Evolutionary conservation across 2,888 invertebrate species (phyloP), one percentile per base, ranked within the genome.

Genomic region (Phaedon cochleariae): DNA sequence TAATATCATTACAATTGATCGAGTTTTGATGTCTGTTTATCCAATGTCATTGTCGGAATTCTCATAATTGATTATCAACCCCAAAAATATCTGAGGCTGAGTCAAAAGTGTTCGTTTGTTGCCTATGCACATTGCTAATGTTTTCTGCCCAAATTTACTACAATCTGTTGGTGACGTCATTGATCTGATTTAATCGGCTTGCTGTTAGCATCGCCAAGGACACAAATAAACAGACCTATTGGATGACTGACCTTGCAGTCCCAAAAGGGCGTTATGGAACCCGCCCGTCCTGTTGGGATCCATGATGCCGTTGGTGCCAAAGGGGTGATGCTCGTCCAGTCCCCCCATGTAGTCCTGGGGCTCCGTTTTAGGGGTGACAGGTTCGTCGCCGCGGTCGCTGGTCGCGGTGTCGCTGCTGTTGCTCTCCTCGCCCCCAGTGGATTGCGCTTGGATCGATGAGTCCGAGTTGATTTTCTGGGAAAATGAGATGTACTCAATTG

Each of bases 351-450:
- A 90, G 79, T 92, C 92, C 68, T 88, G 85, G 0, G 91, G 91
- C 81, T 92, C 92, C 77, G 91, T 90, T 84, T 92, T 92, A 74
- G 91, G 90, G 68, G 87, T 87, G 69, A 89, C 87, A 75, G 90
- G 89, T 46, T 86, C 86, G 26, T 86, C 86, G 82, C 89, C 90
- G 70, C 87, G 85, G 76, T 88, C 88, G 77, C 93, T 93, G 68
- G 92, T 88, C 70, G 92, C 93, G 61, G 92, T 92, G 78, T 94
- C 94, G 76, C 93, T 93, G 69, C 94, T 93, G 80, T 90, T 90
- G 70, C 93, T 94, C 76, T 94, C 94, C 80, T 94, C 94, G 52
- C 93, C 93, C 41, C 58, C 64, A 46, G 92, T 89, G 70, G 90
- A 90, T 81, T 90, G 90, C 59, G 89, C 88, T 82, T 89, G 86